Evolutionary conservation across 2,797 vertebrate genomes (phyloP), one percentile per base, ranked within the genome.

Genomic region (Chloroceryle inda): DNA sequence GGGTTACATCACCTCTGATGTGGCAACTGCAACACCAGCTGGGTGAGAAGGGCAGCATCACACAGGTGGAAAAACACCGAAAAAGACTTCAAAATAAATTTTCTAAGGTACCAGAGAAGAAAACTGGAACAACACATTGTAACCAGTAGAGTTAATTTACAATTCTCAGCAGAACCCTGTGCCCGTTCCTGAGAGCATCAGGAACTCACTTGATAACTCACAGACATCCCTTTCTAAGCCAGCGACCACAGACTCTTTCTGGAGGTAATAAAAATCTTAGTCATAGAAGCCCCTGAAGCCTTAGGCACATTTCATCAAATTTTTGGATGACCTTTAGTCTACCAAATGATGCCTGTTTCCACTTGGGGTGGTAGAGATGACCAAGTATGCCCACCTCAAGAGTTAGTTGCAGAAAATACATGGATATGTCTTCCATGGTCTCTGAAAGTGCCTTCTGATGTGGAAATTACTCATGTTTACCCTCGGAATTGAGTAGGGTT

Each of bases 1-100:
- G 3, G 21, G 11, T 88, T 80, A 37, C 6, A 44, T n/a, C 0
- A 0, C 9, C 26, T 69, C 13, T 47, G 31, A 52, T 52, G 10
- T 17, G 86, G 79, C 52, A 81, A 52, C 8, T 64, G 27, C 11
- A 66, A 24, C 19, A 33, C 2, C 16, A n/a, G 13, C 11, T 42
- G 14, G 8, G 13, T 19, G 68, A 78, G 37, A 42, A 66, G 8
- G 6, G 13, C 20, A 35, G 9, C 81, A 31, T 6, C 6, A 27
- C 8, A 68, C 3, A 56, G 6, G 27, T 26, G 15, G 10, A 31
- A 59, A 76, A 42, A 15, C 26, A 27, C 49, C 52, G 38, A 27
- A 78, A 80, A 92, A 74, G 3, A 15, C 11, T 68, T 61, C 5
- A 17, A 69, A 71, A 53, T 53, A 26, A 2, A 69, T 59, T 61